These are phyloP conservation scores for Intellagama lesueurii DNA, from an alignment of 2,797 vertebrate species.

Conservation along the genomic window DNA sequence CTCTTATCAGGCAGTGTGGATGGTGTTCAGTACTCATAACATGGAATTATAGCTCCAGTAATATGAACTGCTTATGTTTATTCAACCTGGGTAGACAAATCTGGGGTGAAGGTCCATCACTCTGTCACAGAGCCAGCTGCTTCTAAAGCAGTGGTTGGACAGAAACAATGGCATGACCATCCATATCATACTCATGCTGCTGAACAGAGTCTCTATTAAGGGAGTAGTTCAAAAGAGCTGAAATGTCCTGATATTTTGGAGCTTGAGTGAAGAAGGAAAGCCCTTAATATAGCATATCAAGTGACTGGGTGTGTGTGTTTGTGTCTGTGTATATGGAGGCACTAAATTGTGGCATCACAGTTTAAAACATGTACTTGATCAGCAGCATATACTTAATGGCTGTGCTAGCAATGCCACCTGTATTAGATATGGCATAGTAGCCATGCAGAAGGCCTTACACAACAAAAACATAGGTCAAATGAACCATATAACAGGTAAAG, in stretches of 20 bases:
- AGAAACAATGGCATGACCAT: not conserved
- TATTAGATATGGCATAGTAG: conserved; percentile 12
- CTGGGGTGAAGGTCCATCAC: not conserved
- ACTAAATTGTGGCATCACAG: too few species aligned
- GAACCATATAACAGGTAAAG: not conserved
- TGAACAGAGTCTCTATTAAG: too few species aligned
- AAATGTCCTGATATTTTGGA: too few species aligned
- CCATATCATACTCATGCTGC: too few species aligned
- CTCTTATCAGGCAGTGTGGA: not conserved
- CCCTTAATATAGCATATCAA: too few species aligned
- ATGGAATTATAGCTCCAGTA: not conserved
- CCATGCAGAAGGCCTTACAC: conserved; percentile 14
- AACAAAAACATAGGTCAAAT: not conserved
- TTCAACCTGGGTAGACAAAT: not conserved
- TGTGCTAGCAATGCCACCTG: not conserved
- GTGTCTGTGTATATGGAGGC: too few species aligned
- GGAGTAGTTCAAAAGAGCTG: too few species aligned
- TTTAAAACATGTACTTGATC: not conserved
- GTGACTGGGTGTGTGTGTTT: too few species aligned
- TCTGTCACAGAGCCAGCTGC: too few species aligned
- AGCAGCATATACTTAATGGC: not conserved
- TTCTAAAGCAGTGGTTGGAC: not conserved
- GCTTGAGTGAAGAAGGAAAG: too few species aligned
- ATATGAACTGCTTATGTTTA: not conserved
- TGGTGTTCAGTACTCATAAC: not conserved